Evolutionary conservation across 2,797 vertebrate species (phyloP).

Genomic region (Epinephelus coioides): DNA sequence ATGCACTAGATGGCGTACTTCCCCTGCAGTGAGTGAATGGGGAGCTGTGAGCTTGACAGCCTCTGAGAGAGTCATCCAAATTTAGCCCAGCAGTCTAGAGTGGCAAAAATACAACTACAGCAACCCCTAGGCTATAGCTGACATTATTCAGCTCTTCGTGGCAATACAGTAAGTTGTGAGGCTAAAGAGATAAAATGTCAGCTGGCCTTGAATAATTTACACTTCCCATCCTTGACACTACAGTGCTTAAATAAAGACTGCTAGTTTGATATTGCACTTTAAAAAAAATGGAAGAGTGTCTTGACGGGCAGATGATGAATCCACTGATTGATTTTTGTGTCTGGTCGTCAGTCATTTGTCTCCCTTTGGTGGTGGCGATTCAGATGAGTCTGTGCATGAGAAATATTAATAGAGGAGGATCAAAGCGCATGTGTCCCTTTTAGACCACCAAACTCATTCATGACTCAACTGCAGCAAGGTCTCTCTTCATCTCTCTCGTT

Average conservation of each 20-base stretch:
- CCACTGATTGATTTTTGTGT: slow-evolving; percentile 41
- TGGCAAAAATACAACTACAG: slow-evolving; percentile 64
- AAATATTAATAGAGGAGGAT: slow-evolving; percentile 59
- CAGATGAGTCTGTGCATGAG: slow-evolving; percentile 43
- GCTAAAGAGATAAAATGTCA: slow-evolving; percentile 67
- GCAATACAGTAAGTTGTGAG: slow-evolving; percentile 47
- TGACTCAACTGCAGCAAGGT: slow-evolving; percentile 43
- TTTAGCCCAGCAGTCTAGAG: slow-evolving; percentile 57
- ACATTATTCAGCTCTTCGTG: slow-evolving; percentile 71
- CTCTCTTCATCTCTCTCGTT: slow-evolving; percentile 48
- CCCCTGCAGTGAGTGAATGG: slow-evolving; percentile 35
- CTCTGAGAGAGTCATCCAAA: slow-evolving; percentile 74
- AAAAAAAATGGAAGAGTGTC: neutral
- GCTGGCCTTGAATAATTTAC: slow-evolving; percentile 58
- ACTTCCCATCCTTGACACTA: slow-evolving; percentile 30
- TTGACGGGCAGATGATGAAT: slow-evolving; percentile 28
- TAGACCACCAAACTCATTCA: slow-evolving; percentile 52
- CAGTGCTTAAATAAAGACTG: neutral
- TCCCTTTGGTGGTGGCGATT: slow-evolving; percentile 42
- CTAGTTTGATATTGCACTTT: slow-evolving; percentile 15
- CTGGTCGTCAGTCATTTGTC: slow-evolving; percentile 42
- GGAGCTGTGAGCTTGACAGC: slow-evolving; percentile 48
- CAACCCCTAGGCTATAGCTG: slow-evolving; percentile 64
- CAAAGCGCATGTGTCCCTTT: slow-evolving; percentile 61
- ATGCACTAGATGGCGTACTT: slow-evolving; percentile 80